These are phyloP conservation scores for Euwallacea fornicatus DNA, from an alignment of 1,140 invertebrate species.

Conservation along the genomic window DNA sequence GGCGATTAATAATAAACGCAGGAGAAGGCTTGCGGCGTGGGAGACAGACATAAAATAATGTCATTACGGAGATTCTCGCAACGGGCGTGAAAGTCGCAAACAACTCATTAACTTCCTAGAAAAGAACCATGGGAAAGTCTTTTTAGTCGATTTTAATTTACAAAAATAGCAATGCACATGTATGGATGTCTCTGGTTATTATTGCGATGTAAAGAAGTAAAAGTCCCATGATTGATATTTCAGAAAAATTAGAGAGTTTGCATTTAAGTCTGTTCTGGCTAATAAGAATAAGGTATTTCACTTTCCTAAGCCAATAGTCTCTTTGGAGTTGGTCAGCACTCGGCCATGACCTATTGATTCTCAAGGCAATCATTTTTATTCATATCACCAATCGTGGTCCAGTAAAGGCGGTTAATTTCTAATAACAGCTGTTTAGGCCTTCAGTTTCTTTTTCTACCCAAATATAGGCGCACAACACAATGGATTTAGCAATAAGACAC, in stretches of 20 bases:
- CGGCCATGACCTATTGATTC: conserved; percentile 11
- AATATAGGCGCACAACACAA: background rate
- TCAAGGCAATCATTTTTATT: conserved; percentile 20
- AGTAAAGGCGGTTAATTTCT: background rate
- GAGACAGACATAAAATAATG: too few relatives aligned
- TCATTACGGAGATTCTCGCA: too few relatives aligned
- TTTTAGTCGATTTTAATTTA: too few relatives aligned
- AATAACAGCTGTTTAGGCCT: background rate
- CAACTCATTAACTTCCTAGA: too few relatives aligned
- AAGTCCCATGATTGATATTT: background rate
- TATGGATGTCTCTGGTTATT: background rate
- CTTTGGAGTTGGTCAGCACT: conserved; percentile 6
- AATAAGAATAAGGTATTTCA: too few relatives aligned
- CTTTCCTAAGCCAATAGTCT: background rate
- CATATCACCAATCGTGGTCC: conserved; percentile 4
- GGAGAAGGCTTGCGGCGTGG: too few relatives aligned
- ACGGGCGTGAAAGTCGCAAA: too few relatives aligned
- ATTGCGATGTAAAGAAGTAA: background rate
- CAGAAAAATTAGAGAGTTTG: background rate
- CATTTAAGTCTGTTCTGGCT: too few relatives aligned
- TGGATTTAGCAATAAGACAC: background rate
- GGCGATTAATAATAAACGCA: too few relatives aligned
- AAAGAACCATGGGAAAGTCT: too few relatives aligned
- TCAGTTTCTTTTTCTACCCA: background rate
- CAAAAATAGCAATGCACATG: too few relatives aligned